Conservation (phyloP, 2,888 invertebrate species). For the Eugnorisma glareosa region DNA sequence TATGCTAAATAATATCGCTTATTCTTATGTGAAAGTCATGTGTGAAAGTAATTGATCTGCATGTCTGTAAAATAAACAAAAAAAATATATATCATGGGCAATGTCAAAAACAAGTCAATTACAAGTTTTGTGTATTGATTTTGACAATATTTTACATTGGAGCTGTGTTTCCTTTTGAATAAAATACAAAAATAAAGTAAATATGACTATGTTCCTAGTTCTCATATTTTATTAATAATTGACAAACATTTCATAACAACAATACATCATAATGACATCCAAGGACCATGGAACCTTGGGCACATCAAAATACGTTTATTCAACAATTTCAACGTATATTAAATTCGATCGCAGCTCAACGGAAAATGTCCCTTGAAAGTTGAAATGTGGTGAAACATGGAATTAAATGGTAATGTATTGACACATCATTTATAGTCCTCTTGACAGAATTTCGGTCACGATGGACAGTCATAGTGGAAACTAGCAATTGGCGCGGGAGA, state of each 20-base stretch:
- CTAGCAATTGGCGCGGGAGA: neutral
- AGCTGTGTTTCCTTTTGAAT: neutral
- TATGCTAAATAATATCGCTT: neutral
- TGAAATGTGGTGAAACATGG: neutral
- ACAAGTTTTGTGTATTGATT: neutral
- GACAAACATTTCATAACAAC: constrained; percentile 21
- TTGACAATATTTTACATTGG: neutral
- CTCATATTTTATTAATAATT: constrained; percentile 12
- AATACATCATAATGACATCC: constrained; percentile 17
- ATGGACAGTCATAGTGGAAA: neutral
- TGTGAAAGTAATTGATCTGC: neutral
- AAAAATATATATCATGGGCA: no score
- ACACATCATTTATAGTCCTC: neutral
- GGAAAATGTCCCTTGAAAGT: neutral
- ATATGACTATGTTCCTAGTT: neutral
- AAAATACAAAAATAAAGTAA: neutral
- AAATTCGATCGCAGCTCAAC: constrained; percentile 30
- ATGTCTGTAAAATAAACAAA: neutral
- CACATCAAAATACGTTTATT: constrained; percentile 37
- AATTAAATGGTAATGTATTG: neutral
- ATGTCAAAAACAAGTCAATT: no score
- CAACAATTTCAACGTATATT: constrained; percentile 37
- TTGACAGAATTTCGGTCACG: neutral
- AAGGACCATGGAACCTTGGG: constrained; percentile 53
- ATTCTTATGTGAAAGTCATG: neutral